Base-by-base conservation (phyloP, 2,888 invertebrate genomes). In the Calameuta filiformis region DNA sequence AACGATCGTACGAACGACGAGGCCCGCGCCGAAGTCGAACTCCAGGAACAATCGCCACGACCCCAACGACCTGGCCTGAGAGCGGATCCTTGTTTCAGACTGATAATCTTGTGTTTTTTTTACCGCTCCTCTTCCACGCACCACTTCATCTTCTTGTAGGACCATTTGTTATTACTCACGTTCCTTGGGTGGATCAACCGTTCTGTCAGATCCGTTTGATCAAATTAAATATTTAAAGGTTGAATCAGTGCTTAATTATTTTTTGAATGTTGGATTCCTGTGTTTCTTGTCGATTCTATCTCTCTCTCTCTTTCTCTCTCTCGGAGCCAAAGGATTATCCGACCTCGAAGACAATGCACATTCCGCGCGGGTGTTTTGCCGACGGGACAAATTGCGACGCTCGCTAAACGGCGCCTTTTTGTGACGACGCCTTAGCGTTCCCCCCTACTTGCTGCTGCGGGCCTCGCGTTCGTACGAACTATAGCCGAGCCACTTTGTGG, bases 351-450 rank as follows among this genome's bases (percentile, higher is more conserved):
- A 90, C 89, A 90, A 90, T 90, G 87, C 88, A 85, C 88, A 90
- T 90, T 90, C 89, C 90, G 81, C 79, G 81, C 79, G 83, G 84
- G 85, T 89, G 89, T 90, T 90, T 89, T 90, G 90, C 85, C 87
- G 85, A 83, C 83, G 85, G 87, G 90, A 90, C 90, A 90, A 90
- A 90, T 90, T 90, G 90, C 90, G 83, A 88, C 84, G 90, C 87
- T 87, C 88, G 88, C 87, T 90, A 89, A 90, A 88, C 88, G 90
- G 85, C 87, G 85, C 84, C 81, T 89, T 90, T 90, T 89, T 88
- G 85, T 69, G 78, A 80, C 83, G 83, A 83, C 82, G 74, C 81
- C 80, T 84, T 84, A 82, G 82, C 81, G 80, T 82, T 81, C 82
- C 82, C 84, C 81, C 80, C 33, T 71, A 23, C 15, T 33, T 71